Evolutionary conservation across 2,113 vertebrate genomes (phyloP), one percentile per base, ranked within the genome.

Genomic region (Etia nguti): DNA sequence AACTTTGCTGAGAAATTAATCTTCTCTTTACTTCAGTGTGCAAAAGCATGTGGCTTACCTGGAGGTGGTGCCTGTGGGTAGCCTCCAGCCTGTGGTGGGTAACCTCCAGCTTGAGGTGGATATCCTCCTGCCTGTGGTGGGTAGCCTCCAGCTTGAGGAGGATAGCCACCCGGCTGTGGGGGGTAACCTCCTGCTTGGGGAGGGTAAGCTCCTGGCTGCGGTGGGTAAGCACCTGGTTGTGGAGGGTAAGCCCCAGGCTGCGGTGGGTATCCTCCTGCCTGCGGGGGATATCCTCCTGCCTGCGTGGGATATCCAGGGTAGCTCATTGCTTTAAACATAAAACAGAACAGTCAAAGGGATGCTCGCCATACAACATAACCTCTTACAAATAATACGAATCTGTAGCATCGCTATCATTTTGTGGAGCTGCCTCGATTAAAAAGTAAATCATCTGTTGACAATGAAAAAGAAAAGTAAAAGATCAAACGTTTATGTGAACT

Each of bases 291-390:
- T 18, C 82, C 93, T 1, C 95, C 94, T 15, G 80, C 65, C 84
- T 92, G 90, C 4, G 91, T 83, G 15, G 95, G 96, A 1, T 98
- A 99, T 80, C 98, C 98, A 1, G 98, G 98, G 90, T 98, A 99
- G 92, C 97, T 99, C 98, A 99, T 99, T 43, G 73, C 93, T 92
- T 46, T 77, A 82, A 88, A 93, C 12, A 96, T 95, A 95, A 65
- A 96, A 96, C 22, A 4, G 86, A 95, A 48, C 38, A 80, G 22
- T 84, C 43, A 88, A 77, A 81, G 9, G 6, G 4, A 3, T 79
- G 73, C n/a, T 8, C 54, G 29, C 68, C 9, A 81, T 62, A 29
- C 34, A 22, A 65, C 41, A 75, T 75, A 75, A 29, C 15, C 68
- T 50, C 43, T 20, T 50, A 75, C 24, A 75, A 50, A 29, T 29